These are phyloP conservation scores for Cryptoblepharus egeriae DNA, from an alignment of 2,797 vertebrate species.

Conservation along the genomic window DNA sequence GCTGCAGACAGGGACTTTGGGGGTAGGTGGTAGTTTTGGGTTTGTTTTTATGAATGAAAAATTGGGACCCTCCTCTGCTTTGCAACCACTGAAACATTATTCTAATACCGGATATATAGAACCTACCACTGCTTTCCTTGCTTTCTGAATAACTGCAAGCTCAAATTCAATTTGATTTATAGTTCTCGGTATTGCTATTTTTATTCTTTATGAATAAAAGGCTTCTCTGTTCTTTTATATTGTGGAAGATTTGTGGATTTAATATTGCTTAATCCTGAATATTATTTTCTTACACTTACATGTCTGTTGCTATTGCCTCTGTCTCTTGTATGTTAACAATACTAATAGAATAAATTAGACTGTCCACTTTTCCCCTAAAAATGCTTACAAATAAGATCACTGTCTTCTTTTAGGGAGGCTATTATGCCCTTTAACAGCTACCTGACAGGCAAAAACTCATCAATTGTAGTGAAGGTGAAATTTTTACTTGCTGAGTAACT, in stretches of 20 bases:
- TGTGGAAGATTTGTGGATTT: too few species aligned
- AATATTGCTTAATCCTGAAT: not conserved
- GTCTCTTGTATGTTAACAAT: not conserved
- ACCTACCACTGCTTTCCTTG: too few species aligned
- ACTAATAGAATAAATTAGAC: not conserved
- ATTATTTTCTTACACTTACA: not conserved
- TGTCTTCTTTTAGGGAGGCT: not conserved
- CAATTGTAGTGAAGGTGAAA: not conserved
- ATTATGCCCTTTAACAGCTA: not conserved
- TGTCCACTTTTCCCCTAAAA: not conserved
- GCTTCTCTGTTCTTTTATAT: too few species aligned
- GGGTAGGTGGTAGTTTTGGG: not conserved
- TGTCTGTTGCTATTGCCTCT: not conserved
- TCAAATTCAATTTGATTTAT: too few species aligned
- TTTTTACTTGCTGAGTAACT: too few species aligned
- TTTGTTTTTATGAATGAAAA: too few species aligned
- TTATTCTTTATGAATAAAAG: too few species aligned
- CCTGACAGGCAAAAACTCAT: not conserved
- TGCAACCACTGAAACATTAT: not conserved
- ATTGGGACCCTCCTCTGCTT: not conserved
- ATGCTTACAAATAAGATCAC: not conserved
- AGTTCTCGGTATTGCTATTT: too few species aligned
- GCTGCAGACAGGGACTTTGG: not conserved
- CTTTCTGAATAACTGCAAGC: too few species aligned
- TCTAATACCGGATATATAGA: not conserved